Evolutionary conservation across 1,140 invertebrate genomes (phyloP).

Genomic region (Megathymus violae): DNA sequence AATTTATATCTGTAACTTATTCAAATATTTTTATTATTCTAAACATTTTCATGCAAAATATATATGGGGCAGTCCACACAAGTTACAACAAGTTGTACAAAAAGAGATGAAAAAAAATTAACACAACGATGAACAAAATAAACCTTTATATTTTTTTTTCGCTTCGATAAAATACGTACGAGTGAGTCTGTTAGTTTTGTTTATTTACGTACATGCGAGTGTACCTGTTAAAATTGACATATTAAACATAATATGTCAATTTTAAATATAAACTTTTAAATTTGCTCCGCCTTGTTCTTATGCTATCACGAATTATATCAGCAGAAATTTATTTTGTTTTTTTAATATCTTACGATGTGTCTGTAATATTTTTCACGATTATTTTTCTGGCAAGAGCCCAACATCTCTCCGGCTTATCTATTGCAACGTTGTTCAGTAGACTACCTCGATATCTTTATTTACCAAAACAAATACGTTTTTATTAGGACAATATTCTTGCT

Average conservation of each 20-base stretch:
- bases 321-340: slow-evolving; percentile 59
- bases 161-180: too few relatives aligned
- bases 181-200: too few relatives aligned
- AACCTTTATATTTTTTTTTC: too few relatives aligned
- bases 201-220: too few relatives aligned
- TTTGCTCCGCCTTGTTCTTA: neutral
- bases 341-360: slow-evolving; percentile 62
- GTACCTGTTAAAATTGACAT: too few relatives aligned
- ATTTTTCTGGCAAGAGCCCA: slow-evolving; percentile 69
- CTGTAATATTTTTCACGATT: slow-evolving; percentile 69
- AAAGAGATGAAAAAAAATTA: too few relatives aligned
- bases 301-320: slow-evolving; percentile 46
- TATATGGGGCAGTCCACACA: slow-evolving; percentile 3
- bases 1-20: neutral
- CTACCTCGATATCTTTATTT: slow-evolving; percentile 44
- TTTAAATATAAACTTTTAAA: too few relatives aligned
- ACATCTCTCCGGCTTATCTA: slow-evolving; percentile 65
- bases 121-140: too few relatives aligned
- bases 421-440: slow-evolving; percentile 58
- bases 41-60: too few relatives aligned
- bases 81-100: too few relatives aligned
- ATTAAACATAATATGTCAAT: too few relatives aligned
- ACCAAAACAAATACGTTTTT: slow-evolving; percentile 24
- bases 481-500: slow-evolving; percentile 20
- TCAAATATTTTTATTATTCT: too few relatives aligned